Conservation (phyloP, 2,888 invertebrate species). For the Agonopterix arenella region DNA sequence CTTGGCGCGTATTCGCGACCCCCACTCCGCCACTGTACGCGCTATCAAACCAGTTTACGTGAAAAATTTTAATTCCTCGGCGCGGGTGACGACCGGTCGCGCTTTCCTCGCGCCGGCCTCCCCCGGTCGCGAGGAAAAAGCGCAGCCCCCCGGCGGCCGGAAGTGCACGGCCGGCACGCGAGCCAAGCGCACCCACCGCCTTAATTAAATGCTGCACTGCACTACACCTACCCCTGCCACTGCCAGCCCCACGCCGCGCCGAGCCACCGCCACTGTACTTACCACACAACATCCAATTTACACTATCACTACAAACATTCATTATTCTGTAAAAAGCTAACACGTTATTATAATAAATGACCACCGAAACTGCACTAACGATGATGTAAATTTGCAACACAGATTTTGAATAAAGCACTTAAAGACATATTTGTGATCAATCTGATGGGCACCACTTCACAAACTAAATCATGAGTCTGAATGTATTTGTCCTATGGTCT, state of each 20-base stretch:
- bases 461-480: no score
- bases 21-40: constrained; percentile 65
- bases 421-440: no score
- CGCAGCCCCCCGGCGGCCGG: constrained; percentile 66
- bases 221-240: constrained; percentile 32
- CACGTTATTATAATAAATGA: no score
- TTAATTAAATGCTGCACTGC: constrained; percentile 70
- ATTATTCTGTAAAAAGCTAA: constrained; percentile 1
- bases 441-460: no score
- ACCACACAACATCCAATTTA: constrained; percentile 12
- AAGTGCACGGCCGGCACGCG: constrained; percentile 72
- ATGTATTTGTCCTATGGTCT: no score
- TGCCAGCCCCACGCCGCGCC: constrained; percentile 10
- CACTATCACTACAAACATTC: constrained; percentile 22
- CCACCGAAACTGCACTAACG: no score
- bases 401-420: no score
- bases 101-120: constrained; percentile 60
- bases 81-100: constrained; percentile 70
- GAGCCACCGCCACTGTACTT: neutral
- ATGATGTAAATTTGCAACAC: no score
- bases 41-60: constrained; percentile 76
- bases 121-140: constrained; percentile 55
- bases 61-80: constrained; percentile 70
- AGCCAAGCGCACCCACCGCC: constrained; percentile 68
- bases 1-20: constrained; percentile 70